Conservation (phyloP, 2,888 invertebrate species). For the Alviniconcha strummeri region DNA sequence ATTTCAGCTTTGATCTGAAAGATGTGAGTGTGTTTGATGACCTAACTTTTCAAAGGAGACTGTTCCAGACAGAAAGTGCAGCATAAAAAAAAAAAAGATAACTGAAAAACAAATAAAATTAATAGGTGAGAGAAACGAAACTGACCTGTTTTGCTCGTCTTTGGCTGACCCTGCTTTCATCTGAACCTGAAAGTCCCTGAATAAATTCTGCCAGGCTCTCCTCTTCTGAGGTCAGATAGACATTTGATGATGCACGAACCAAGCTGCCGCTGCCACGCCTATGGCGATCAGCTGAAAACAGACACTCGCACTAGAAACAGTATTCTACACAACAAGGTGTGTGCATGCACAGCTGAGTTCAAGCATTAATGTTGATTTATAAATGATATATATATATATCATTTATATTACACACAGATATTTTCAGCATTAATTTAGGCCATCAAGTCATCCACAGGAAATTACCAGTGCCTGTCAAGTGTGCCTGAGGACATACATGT, state of each 20-base stretch:
- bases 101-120: too few relatives aligned
- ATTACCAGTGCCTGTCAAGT: too few relatives aligned
- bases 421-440: neutral
- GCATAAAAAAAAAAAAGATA: too few relatives aligned
- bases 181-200: constrained; percentile 53
- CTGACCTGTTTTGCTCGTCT: constrained; percentile 9
- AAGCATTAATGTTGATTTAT: neutral
- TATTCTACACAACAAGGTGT: too few relatives aligned
- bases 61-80: too few relatives aligned
- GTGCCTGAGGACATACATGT: too few relatives aligned
- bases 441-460: too few relatives aligned
- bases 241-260: constrained; percentile 41
- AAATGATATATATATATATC: neutral
- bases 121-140: neutral
- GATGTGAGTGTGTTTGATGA: too few relatives aligned
- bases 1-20: too few relatives aligned
- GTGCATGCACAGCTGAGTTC: too few relatives aligned
- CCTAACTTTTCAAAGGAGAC: too few relatives aligned
- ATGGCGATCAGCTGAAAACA: neutral
- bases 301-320: too few relatives aligned
- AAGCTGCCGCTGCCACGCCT: neutral
- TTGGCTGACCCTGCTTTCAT: constrained; percentile 32
- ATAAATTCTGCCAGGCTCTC: constrained; percentile 67
- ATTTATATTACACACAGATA: neutral
- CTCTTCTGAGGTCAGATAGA: constrained; percentile 61